Percentiles rank a stretch among this genome's conserved stretches.
These are phyloP conservation scores for Protodeltote pygarga DNA, from an alignment of 2,888 invertebrate species.

Conservation along the genomic window DNA sequence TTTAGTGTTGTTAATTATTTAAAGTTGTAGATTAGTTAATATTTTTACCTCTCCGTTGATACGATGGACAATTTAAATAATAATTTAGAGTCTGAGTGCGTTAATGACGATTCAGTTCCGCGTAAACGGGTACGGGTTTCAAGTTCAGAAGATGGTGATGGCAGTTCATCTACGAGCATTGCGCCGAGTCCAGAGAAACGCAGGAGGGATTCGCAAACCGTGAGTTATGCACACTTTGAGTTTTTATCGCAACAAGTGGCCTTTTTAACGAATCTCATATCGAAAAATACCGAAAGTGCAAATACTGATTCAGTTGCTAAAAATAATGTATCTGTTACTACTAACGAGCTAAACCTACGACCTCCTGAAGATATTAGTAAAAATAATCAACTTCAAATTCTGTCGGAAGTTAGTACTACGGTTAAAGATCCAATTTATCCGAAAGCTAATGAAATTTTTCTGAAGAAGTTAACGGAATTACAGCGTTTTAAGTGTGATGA, in stretches of 20 bases:
- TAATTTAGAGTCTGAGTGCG: not conserved
- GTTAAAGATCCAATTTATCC: not conserved
- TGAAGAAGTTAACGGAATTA: not conserved
- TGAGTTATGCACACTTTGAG: not conserved
- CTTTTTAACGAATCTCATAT: not conserved
- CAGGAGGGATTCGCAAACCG: not conserved
- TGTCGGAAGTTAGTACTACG: not conserved
- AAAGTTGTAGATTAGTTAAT: not conserved
- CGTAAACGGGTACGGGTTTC: not conserved
- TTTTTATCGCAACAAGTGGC: not conserved
- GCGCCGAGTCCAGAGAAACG: not conserved
- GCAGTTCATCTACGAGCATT: not conserved
- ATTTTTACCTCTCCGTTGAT: not conserved
- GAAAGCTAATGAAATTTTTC: not conserved
- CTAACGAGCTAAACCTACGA: not conserved
- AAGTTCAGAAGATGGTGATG: not conserved
- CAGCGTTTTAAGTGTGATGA: conserved; percentile 3
- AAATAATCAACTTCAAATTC: not conserved
- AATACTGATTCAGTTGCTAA: not conserved
- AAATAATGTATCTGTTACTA: not conserved
- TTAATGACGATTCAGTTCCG: not conserved
- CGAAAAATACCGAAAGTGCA: not conserved
- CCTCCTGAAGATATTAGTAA: not conserved
- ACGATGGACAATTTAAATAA: not conserved
- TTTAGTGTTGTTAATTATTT: not conserved